These are phyloP conservation scores for Coenonympha glycerion DNA, from an alignment of 2,888 invertebrate genomes.

Conservation along the genomic window DNA sequence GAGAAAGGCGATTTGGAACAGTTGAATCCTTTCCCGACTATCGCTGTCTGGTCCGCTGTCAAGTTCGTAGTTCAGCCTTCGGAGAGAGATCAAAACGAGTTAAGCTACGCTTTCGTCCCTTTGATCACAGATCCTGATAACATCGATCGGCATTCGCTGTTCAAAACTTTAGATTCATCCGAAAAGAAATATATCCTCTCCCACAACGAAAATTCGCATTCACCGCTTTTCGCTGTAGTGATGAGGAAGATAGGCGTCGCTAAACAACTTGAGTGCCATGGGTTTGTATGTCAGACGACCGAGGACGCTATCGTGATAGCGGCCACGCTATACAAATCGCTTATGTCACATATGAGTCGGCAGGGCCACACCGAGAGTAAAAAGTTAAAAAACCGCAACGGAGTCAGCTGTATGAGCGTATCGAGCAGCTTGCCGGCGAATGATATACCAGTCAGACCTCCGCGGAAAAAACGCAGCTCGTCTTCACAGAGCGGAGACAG, in stretches of 20 bases:
- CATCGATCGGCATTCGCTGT: slow-evolving; percentile 82
- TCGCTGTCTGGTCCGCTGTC: slow-evolving; percentile 95
- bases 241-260: slow-evolving; percentile 88
- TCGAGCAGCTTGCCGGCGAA: slow-evolving; percentile 77
- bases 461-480: slow-evolving; percentile 83
- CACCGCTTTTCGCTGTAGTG: slow-evolving; percentile 91
- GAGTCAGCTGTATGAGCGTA: slow-evolving; percentile 85
- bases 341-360: slow-evolving; percentile 86
- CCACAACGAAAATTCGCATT: slow-evolving; percentile 80
- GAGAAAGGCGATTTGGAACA: slow-evolving; percentile 78
- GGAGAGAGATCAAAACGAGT: slow-evolving; percentile 70
- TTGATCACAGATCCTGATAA: slow-evolving; percentile 88
- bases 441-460: slow-evolving; percentile 81
- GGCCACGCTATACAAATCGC: slow-evolving; percentile 90
- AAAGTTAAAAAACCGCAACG: slow-evolving; percentile 81
- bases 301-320: slow-evolving; percentile 95
- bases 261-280: slow-evolving; percentile 91
- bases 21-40: slow-evolving; percentile 90
- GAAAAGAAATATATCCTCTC: slow-evolving; percentile 77
- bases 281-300: slow-evolving; percentile 90
- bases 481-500: slow-evolving; percentile 79
- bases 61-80: slow-evolving; percentile 84
- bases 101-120: slow-evolving; percentile 87
- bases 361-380: slow-evolving; percentile 71
- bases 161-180: slow-evolving; percentile 69